Percentiles rank a stretch among this genome's conserved stretches.
Conservation (phyloP, 2,113 vertebrate genomes). For the Sphaerodactylus townsendi region DNA sequence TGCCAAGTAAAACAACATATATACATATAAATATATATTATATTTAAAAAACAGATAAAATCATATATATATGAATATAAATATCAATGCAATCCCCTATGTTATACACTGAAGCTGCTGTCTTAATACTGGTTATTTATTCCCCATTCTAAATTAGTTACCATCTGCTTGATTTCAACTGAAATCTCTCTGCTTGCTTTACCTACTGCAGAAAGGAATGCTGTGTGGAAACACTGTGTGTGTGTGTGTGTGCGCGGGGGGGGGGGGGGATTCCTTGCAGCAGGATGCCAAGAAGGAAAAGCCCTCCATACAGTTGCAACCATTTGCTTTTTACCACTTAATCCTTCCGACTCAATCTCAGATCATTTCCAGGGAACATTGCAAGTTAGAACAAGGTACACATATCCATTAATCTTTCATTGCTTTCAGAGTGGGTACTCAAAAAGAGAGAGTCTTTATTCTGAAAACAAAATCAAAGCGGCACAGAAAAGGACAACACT, state of each 20-base stretch:
- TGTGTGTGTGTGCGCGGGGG: not conserved
- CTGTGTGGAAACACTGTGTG: constrained; percentile 30
- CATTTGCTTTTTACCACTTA: constrained; percentile 49
- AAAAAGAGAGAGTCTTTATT: not conserved
- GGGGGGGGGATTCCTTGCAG: constrained; percentile 26
- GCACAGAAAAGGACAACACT: constrained; percentile 37
- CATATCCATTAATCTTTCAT: constrained; percentile 63
- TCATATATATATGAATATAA: too few relatives aligned
- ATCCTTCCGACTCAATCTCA: constrained; percentile 56
- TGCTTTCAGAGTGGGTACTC: constrained; percentile 39
- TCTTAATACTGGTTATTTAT: constrained; percentile 24
- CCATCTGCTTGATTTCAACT: constrained; percentile 34
- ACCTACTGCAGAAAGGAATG: constrained; percentile 45
- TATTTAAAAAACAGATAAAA: too few relatives aligned
- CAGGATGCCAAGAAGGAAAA: constrained; percentile 8
- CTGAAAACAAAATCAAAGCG: constrained; percentile 32
- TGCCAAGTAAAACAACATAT: constrained; percentile 42
- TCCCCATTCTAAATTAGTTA: constrained; percentile 40
- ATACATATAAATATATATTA: constrained; percentile 31
- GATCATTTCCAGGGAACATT: constrained; percentile 64
- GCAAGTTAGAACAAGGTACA: constrained; percentile 69
- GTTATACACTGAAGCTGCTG: constrained; percentile 24
- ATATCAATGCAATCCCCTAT: constrained; percentile 43
- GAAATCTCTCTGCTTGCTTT: constrained; percentile 37
- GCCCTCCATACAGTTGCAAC: constrained; percentile 17